Percentiles rank a stretch among this genome's conserved stretches.
These are phyloP conservation scores for Pseudotriccus pelzelni DNA, from an alignment of 2,797 vertebrate species.

Conservation along the genomic window DNA sequence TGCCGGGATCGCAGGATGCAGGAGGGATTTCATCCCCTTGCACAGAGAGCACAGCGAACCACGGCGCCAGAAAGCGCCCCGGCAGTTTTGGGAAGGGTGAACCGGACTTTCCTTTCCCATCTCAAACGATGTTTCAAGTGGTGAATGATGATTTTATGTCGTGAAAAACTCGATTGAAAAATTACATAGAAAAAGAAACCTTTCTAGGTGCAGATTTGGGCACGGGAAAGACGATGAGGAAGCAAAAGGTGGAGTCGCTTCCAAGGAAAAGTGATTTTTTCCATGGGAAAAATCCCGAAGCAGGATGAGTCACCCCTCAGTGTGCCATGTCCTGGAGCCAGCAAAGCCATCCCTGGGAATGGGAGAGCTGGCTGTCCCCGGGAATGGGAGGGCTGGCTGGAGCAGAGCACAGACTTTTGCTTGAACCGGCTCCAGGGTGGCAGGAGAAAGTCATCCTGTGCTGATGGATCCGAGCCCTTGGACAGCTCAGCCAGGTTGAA, in stretches of 20 bases:
- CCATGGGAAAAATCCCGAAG: background rate
- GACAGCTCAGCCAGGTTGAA: background rate
- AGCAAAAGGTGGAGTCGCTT: background rate
- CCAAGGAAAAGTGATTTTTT: background rate
- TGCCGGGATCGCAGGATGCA: rapidly evolving
- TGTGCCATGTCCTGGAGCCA: background rate
- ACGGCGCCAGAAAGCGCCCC: rapidly evolving
- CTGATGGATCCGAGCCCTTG: background rate
- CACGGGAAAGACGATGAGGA: background rate
- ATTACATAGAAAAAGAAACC: background rate
- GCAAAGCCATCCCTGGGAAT: background rate
- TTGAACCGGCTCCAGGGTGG: background rate
- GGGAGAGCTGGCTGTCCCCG: background rate
- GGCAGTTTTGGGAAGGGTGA: background rate
- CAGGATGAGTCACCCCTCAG: background rate
- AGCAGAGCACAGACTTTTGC: background rate
- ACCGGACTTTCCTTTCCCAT: background rate
- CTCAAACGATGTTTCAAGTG: background rate
- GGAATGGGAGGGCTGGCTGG: background rate
- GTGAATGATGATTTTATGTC: background rate
- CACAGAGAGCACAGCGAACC: background rate
- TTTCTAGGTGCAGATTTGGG: background rate
- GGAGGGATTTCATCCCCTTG: background rate
- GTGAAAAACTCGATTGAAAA: background rate
- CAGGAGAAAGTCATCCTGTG: background rate